These are phyloP conservation scores for Graptemys geographica DNA, from an alignment of 2,797 vertebrate genomes.

Conservation along the genomic window DNA sequence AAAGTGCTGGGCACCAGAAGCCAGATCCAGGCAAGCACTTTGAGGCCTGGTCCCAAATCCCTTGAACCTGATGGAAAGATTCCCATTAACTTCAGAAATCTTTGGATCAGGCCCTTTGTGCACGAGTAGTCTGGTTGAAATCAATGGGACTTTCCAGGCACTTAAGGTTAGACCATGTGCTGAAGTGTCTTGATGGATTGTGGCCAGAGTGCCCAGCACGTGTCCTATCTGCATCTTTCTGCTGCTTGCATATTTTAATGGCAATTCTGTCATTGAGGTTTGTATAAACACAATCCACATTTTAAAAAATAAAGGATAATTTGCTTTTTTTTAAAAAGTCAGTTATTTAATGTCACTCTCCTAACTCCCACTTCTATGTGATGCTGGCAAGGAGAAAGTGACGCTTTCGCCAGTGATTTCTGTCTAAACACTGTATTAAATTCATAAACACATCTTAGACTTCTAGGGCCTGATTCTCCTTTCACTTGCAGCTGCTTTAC, in stretches of 20 bases:
- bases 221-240: neutral
- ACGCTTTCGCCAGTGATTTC: neutral
- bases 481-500: neutral
- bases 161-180: neutral
- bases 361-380: neutral
- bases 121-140: neutral
- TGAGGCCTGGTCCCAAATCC: neutral
- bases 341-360: neutral
- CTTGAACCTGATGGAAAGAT: rapidly evolving
- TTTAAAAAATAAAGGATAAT: neutral
- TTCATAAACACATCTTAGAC: neutral
- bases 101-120: rapidly evolving
- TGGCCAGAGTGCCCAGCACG: neutral
- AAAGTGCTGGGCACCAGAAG: neutral
- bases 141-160: neutral
- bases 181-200: neutral
- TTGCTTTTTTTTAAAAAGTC: neutral
- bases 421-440: neutral
- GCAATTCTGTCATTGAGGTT: neutral
- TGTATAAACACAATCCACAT: neutral
- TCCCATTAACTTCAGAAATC: neutral
- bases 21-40: neutral
- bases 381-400: neutral
- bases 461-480: neutral
- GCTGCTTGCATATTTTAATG: neutral